These are phyloP conservation scores for Plecotus auritus DNA, from an alignment of 2,113 vertebrate species.

Conservation along the genomic window DNA sequence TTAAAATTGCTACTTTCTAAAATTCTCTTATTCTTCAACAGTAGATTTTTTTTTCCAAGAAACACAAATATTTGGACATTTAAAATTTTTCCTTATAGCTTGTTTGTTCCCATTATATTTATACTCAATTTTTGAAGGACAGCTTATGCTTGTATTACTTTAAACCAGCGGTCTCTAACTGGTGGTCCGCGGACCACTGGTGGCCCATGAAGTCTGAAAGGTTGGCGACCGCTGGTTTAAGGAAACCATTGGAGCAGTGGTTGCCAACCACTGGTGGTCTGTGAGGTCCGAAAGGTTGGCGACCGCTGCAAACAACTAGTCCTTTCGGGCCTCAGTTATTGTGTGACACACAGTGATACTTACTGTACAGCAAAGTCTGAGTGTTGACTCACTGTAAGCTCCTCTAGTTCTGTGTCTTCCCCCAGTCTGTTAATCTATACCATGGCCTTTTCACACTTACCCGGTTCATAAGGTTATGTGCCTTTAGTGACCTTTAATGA, in stretches of 20 bases:
- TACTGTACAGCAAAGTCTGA: background rate
- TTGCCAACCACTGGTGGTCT: too few species aligned
- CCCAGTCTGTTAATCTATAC: background rate
- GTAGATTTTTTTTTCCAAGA: slow-evolving; percentile 31
- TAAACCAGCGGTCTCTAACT: too few species aligned
- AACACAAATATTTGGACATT: background rate
- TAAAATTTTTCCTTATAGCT: background rate
- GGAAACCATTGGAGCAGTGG: too few species aligned
- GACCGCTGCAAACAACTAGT: background rate
- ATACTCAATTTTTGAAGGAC: slow-evolving; percentile 12
- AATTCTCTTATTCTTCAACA: slow-evolving; percentile 10
- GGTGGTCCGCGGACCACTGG: too few species aligned
- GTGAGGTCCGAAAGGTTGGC: too few species aligned
- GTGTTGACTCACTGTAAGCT: background rate
- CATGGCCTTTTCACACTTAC: background rate
- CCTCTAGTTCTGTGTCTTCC: background rate
- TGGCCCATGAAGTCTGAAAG: too few species aligned
- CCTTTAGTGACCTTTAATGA: slow-evolving; percentile 21
- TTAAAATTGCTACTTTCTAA: background rate
- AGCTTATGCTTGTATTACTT: background rate
- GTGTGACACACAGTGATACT: background rate
- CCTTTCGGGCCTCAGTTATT: background rate
- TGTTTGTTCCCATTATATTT: background rate
- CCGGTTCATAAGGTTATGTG: slow-evolving; percentile 1
- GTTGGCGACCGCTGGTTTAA: too few species aligned